Conservation (phyloP, 1,140 invertebrate genomes). For the Bombus fervidus region DNA sequence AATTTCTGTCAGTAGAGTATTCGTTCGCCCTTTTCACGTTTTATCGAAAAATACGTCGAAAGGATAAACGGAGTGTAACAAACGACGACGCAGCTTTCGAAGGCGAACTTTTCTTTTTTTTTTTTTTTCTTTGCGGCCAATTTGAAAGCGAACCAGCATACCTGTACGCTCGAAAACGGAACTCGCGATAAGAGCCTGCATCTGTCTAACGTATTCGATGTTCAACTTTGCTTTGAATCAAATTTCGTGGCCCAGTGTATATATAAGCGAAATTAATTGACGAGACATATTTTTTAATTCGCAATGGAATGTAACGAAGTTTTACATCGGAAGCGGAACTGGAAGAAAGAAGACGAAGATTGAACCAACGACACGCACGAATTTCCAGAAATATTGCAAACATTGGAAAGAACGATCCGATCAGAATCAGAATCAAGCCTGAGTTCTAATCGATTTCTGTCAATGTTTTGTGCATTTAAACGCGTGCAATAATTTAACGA, state of each 20-base stretch:
- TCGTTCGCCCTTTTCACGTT: not conserved
- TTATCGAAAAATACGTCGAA: constrained; percentile 33
- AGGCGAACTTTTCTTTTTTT: not conserved
- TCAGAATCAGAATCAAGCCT: not conserved
- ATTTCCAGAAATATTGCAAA: not conserved
- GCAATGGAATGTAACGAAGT: no score
- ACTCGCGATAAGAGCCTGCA: not conserved
- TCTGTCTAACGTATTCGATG: not conserved
- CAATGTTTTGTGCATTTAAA: not conserved
- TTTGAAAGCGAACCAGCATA: not conserved
- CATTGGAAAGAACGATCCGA: not conserved
- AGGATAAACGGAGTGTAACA: constrained; percentile 12
- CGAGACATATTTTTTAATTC: no score
- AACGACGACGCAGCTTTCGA: not conserved
- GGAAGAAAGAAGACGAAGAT: no score
- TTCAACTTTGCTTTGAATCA: not conserved
- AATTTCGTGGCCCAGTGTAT: not conserved
- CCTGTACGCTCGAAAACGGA: not conserved
- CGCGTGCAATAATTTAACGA: constrained; percentile 38
- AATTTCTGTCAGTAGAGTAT: not conserved
- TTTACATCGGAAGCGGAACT: no score
- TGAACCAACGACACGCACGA: no score
- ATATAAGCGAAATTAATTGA: no score
- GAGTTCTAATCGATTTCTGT: constrained; percentile 17
- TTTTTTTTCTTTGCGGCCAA: not conserved